A percentile compares a stretch with the other conserved stretches of the same genome.
phyloP scores from a whole-genome alignment of 2,797 vertebrate genomes.

The Hypotaenidia okinawae region DNA sequence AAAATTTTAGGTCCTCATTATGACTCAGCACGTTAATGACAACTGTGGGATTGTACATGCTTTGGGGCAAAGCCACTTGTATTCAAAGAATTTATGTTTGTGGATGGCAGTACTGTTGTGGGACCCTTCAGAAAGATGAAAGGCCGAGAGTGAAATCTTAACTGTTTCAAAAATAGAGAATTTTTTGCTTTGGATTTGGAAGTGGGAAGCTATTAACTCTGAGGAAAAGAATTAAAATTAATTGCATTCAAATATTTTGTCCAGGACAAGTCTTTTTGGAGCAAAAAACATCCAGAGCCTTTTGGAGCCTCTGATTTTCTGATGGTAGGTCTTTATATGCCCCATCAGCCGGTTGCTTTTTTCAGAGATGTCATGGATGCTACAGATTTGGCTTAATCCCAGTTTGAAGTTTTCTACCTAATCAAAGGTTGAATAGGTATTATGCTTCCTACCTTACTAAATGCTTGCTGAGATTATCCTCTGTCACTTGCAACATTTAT shows the following conservation, averaged over 20 bases:
- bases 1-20: background rate
- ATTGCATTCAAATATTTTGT: background rate
- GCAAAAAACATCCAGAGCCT: background rate
- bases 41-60: background rate
- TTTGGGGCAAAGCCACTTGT: background rate
- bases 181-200: background rate
- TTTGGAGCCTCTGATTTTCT: background rate
- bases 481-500: constrained; percentile 48
- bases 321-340: background rate
- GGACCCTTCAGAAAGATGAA: background rate
- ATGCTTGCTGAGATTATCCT: constrained; percentile 62
- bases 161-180: background rate
- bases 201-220: background rate
- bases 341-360: background rate
- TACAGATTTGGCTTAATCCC: constrained; percentile 35
- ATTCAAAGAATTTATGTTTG: background rate
- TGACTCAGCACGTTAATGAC: background rate
- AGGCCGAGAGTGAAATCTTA: background rate
- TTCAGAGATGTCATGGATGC: constrained; percentile 5
- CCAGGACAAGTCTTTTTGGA: background rate
- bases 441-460: constrained; percentile 63
- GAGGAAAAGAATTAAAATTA: background rate
- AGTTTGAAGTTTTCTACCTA: constrained; percentile 28
- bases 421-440: constrained; percentile 43
- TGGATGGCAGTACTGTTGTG: background rate